Base-by-base conservation (phyloP, 2,888 invertebrate species). In the Listrodromus nycthemerus region DNA sequence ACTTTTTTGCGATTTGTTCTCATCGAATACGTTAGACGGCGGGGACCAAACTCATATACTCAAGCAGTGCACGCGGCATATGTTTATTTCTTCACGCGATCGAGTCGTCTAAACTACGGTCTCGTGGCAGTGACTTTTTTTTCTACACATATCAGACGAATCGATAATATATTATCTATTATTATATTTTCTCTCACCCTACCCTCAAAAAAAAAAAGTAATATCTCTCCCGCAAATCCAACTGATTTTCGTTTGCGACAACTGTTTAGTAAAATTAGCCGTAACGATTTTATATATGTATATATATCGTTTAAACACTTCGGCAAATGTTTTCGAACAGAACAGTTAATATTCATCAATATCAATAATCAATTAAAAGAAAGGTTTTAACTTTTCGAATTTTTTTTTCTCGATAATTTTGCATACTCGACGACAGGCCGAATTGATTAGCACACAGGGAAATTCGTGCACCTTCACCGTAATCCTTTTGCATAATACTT, bases 31-130 rank as follows among this genome's bases (percentile, higher is more conserved):
- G 33, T 71, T 45, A 61, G 48, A 69, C 69, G 33, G 74, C 63
- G 21, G 33, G 16, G 41, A 8, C 77, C 69, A 69, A 73, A 74
- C 61, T 77, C 76, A 77, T 70, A 71, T 74, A 80, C 73, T 65
- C 73, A 80, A 74, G 63, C 63, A 41, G 19, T 74, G 37, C 52
- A 65, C 65, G 75, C 37, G 27, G 66, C 37, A 41, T n/a, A n/a
- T 75, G 33, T 48, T 48, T 58, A 48, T 71, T 77, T 79, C 78
- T 81, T 84, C 84, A 84, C 84, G 84, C 71, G 84, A 81, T 84
- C 84, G 84, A 84, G 84, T 81, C 58, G 21, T 84, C 84, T 84
- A 84, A 77, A 84, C 84, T 84, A 84, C 81, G 84, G 81, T 84
- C 84, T 81, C 84, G 81, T 84, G 81, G 84, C 84, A 84, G 81